Conservation (phyloP, 2,797 vertebrate genomes). For the Urocyon cinereoargenteus region DNA sequence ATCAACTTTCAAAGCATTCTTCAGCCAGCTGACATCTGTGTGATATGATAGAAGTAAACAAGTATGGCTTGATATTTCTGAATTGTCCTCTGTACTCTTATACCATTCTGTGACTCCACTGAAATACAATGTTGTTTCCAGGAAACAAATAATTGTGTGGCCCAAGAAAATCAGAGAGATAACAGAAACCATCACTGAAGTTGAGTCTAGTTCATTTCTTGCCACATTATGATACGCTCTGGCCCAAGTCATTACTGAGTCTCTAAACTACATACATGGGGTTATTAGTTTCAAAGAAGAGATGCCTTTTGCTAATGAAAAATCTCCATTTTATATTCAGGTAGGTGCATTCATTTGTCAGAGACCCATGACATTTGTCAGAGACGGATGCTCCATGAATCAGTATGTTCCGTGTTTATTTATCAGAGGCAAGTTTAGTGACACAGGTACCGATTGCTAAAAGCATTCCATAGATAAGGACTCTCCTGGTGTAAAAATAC, state of each 20-base stretch:
- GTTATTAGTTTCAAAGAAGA: neutral
- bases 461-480: neutral
- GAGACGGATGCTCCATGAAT: neutral
- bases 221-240: neutral
- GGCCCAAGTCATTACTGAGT: neutral
- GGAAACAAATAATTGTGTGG: neutral
- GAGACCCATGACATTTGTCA: neutral
- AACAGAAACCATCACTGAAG: neutral
- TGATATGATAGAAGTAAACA: neutral
- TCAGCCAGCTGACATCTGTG: conserved; percentile 23
- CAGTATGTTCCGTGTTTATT: neutral
- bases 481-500: neutral
- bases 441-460: neutral
- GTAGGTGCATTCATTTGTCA: neutral
- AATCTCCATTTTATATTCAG: neutral
- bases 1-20: conserved; percentile 2
- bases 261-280: neutral
- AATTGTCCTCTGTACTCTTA: neutral
- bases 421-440: neutral
- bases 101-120: neutral
- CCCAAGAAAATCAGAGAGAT: neutral
- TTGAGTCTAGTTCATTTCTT: neutral
- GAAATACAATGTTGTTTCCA: neutral
- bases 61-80: neutral
- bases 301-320: neutral